Conservation (phyloP, 92 coral and sea anemone species). For the Epizoanthus scotinus region DNA sequence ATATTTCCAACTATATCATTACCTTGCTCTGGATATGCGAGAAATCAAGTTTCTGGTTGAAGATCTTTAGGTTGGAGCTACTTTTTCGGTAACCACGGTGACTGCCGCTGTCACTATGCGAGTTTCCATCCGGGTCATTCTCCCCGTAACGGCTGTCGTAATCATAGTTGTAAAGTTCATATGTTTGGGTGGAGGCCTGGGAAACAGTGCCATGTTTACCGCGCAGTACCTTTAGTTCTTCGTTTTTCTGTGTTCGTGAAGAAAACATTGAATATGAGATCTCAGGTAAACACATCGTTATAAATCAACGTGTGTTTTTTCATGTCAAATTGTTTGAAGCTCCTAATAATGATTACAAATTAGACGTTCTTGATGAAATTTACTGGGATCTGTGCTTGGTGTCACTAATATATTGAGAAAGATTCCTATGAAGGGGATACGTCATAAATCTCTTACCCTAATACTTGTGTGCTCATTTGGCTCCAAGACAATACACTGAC, state of each 20-base stretch:
- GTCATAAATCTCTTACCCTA: no score
- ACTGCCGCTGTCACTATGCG: slow-evolving; percentile 33
- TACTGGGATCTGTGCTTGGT: no score
- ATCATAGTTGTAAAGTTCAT: neutral
- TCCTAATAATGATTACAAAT: no score
- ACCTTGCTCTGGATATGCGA: slow-evolving; percentile 82
- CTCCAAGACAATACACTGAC: no score
- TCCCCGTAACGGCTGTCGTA: slow-evolving; percentile 25
- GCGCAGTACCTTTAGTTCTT: slow-evolving; percentile 34
- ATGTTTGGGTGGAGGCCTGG: slow-evolving; percentile 41
- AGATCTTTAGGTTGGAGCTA: slow-evolving; percentile 63
- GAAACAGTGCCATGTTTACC: slow-evolving; percentile 32
- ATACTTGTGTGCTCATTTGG: no score
- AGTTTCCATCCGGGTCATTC: slow-evolving; percentile 6
- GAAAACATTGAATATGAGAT: neutral
- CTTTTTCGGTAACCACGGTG: slow-evolving; percentile 49
- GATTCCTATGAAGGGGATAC: no score
- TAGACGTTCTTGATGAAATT: no score
- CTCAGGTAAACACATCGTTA: no score
- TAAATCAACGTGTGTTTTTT: no score
- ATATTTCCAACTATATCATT: neutral
- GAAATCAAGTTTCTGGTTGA: slow-evolving; percentile 69
- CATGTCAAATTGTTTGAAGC: no score
- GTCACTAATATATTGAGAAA: no score
- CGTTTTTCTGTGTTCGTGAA: slow-evolving; percentile 30